Conservation (phyloP, 2,113 vertebrate species). For the Macaca nemestrina region DNA sequence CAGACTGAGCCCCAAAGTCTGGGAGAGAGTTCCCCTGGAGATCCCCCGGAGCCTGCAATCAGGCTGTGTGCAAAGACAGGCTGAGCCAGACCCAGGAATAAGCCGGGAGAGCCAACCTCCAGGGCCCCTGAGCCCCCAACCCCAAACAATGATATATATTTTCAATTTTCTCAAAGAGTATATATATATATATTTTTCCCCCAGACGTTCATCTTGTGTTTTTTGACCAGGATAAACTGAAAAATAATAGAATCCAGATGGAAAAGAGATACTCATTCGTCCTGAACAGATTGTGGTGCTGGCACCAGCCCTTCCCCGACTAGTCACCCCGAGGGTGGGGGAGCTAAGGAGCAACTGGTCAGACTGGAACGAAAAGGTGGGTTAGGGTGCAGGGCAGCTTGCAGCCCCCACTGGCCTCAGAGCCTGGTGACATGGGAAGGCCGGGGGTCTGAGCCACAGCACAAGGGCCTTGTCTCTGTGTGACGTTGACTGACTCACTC, state of each 20-base stretch:
- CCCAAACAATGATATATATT: slow-evolving; percentile 70
- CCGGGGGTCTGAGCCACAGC: not conserved
- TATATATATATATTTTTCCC: slow-evolving; percentile 64
- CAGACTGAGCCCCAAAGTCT: not conserved
- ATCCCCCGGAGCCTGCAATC: fast-evolving
- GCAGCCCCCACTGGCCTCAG: not conserved
- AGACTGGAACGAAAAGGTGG: not conserved
- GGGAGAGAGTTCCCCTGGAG: not conserved
- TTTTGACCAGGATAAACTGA: slow-evolving; percentile 80
- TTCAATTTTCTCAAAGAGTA: slow-evolving; percentile 82
- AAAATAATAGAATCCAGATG: slow-evolving; percentile 80
- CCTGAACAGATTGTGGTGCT: not conserved
- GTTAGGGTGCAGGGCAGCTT: fast-evolving
- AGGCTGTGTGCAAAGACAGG: not conserved
- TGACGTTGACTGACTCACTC: not conserved
- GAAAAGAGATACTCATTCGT: slow-evolving; percentile 69
- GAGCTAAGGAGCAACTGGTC: not conserved
- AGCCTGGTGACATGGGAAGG: not conserved
- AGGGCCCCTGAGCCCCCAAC: not conserved
- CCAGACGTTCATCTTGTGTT: slow-evolving; percentile 76
- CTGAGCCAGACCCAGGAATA: not conserved
- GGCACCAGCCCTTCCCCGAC: not conserved
- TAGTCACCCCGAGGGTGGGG: too few relatives aligned
- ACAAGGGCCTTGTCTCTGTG: not conserved
- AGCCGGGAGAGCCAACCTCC: not conserved